These are phyloP conservation scores for Trididemnum nubilum DNA, from an alignment of 23 tunicate species.

Conservation along the genomic window DNA sequence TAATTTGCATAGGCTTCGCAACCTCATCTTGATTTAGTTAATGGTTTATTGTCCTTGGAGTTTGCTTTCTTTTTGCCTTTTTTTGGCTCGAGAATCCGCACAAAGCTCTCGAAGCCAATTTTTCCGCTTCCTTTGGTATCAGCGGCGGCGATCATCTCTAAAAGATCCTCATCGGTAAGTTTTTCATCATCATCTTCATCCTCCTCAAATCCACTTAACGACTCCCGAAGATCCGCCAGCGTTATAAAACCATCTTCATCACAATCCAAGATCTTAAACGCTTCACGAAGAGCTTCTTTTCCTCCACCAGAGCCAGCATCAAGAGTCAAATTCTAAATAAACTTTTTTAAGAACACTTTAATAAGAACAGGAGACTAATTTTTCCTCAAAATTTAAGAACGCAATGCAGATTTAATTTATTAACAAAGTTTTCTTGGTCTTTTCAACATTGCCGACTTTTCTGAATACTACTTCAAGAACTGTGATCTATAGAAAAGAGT, in stretches of 20 bases:
- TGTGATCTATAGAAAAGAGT: no score
- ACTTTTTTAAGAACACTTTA: not conserved
- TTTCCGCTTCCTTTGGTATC: constrained; percentile 77
- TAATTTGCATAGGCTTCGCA: no score
- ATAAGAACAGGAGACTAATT: not conserved
- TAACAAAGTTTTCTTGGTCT: no score
- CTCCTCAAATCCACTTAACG: constrained; percentile 54
- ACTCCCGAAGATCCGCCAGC: constrained; percentile 59
- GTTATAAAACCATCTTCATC: constrained; percentile 94
- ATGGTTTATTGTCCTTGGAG: not conserved
- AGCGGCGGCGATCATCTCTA: constrained; percentile 89
- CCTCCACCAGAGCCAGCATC: constrained; percentile 26
- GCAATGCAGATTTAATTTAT: no score
- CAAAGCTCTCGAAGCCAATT: constrained; percentile 80
- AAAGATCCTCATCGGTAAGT: constrained; percentile 39
- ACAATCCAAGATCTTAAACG: constrained; percentile 88
- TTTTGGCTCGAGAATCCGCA: constrained; percentile 53
- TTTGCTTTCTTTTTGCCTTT: not conserved
- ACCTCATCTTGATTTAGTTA: not conserved
- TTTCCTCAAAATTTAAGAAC: no score
- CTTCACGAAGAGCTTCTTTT: constrained; percentile 64
- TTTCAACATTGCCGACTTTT: no score
- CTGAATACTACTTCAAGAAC: no score
- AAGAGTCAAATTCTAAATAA: not conserved
- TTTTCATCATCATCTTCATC: constrained; percentile 40